phyloP scores from a whole-genome alignment of 2,113 vertebrate species.

The Python bivittatus region DNA sequence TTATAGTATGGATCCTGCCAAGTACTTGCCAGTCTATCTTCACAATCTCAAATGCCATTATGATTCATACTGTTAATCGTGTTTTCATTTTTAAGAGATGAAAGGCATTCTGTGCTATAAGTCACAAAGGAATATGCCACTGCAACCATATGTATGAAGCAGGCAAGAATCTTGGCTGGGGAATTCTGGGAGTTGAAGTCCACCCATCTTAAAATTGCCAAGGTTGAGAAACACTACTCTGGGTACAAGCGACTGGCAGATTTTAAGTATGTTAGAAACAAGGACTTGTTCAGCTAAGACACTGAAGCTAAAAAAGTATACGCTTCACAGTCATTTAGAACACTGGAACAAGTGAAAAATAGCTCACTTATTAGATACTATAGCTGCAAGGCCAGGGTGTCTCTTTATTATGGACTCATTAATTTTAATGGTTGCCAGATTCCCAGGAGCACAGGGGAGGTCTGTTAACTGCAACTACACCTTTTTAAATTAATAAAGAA shows the following conservation, averaged over 20 bases:
- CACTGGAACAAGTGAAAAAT: constrained; percentile 57
- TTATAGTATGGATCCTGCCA: background rate
- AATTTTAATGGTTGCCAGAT: constrained; percentile 62
- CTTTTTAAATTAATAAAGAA: constrained; percentile 29
- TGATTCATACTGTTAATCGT: background rate
- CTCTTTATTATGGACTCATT: constrained; percentile 57
- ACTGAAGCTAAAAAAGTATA: constrained; percentile 42
- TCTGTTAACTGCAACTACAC: constrained; percentile 66
- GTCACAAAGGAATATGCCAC: background rate
- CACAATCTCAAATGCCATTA: background rate
- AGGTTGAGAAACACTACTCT: too few relatives aligned
- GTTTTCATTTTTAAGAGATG: background rate
- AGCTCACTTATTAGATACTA: constrained; percentile 48
- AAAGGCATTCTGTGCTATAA: background rate
- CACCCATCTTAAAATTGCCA: too few relatives aligned
- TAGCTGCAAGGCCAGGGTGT: constrained; percentile 62
- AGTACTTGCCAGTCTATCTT: background rate
- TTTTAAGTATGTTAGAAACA: constrained; percentile 32
- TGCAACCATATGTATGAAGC: background rate
- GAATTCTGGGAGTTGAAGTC: too few relatives aligned
- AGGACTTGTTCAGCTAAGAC: constrained; percentile 55
- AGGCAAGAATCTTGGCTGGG: background rate
- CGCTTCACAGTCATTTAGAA: constrained; percentile 56
- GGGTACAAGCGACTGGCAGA: too few relatives aligned
- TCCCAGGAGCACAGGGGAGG: constrained; percentile 64